phyloP scores from a whole-genome alignment of 2,888 invertebrate species.

The Leucania comma region DNA sequence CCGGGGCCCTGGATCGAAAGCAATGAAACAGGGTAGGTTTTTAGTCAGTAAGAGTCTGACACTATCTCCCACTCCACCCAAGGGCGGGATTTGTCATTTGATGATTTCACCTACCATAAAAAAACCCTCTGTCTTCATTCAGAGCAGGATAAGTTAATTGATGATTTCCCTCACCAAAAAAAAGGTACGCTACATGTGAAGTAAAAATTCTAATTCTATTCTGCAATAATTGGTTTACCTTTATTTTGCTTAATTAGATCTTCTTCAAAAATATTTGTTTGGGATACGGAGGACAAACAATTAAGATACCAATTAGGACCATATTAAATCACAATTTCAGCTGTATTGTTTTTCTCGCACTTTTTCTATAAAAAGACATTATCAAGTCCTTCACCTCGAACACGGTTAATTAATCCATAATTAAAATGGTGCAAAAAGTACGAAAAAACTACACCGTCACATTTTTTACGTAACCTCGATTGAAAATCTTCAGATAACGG shows the following conservation, averaged over 20 bases:
- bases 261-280: constrained; percentile 9
- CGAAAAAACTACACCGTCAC: constrained; percentile 12
- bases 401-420: constrained; percentile 12
- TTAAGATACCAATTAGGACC: neutral
- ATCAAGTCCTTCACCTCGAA: constrained; percentile 16
- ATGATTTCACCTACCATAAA: too few species aligned
- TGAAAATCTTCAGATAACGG: constrained; percentile 6
- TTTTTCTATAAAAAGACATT: constrained; percentile 1
- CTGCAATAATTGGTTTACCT: constrained; percentile 6
- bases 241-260: neutral
- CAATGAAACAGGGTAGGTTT: too few species aligned
- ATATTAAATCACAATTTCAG: constrained; percentile 2
- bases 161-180: too few species aligned
- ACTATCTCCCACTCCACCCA: too few species aligned
- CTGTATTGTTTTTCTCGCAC: neutral
- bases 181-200: too few species aligned
- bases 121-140: too few species aligned
- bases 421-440: neutral
- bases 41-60: too few species aligned
- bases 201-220: neutral
- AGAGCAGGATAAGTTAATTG: too few species aligned
- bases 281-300: neutral
- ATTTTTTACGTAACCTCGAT: constrained; percentile 26
- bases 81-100: too few species aligned
- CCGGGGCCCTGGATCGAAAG: too few species aligned